Evolutionary conservation across 37 sponge, comb jelly and placozoan genomes (phyloP).

Genomic region (Haliclona indistincta): DNA sequence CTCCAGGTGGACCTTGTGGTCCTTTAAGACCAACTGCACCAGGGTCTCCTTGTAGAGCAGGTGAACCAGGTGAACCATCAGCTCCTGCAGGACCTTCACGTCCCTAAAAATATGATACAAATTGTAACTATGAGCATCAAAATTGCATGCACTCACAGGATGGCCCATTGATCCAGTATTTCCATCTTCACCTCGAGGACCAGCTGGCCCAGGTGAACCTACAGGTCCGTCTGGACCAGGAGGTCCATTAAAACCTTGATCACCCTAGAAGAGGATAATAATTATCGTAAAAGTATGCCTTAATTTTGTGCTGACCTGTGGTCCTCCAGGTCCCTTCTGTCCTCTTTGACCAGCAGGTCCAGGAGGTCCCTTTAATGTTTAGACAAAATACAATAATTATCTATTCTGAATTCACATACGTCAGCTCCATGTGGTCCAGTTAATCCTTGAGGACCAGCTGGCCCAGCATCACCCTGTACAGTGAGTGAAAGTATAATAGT

Average conservation of each 20-base stretch:
- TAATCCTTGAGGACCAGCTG: slow-evolving; percentile 52
- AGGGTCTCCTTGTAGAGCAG: slow-evolving; percentile 48
- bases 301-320: neutral
- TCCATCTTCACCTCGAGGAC: slow-evolving; percentile 67
- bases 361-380: neutral
- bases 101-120: slow-evolving; percentile 40
- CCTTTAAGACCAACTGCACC: slow-evolving; percentile 68
- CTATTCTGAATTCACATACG: neutral
- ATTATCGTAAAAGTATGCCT: neutral
- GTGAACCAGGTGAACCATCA: slow-evolving; percentile 50
- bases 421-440: slow-evolving; percentile 19
- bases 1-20: slow-evolving; percentile 53
- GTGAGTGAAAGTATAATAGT: no score
- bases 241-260: slow-evolving; percentile 40
- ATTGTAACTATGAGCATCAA: neutral
- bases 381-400: no score
- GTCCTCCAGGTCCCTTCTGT: slow-evolving; percentile 26
- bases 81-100: slow-evolving; percentile 51
- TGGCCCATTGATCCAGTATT: slow-evolving; percentile 51
- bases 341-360: slow-evolving; percentile 42
- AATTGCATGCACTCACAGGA: slow-evolving; percentile 34
- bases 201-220: slow-evolving; percentile 38
- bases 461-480: slow-evolving; percentile 29
- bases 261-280: slow-evolving; percentile 16
- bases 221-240: slow-evolving; percentile 48